Base-by-base conservation (phyloP, 1,140 invertebrate genomes). In the Dolichoris vasculosae region DNA sequence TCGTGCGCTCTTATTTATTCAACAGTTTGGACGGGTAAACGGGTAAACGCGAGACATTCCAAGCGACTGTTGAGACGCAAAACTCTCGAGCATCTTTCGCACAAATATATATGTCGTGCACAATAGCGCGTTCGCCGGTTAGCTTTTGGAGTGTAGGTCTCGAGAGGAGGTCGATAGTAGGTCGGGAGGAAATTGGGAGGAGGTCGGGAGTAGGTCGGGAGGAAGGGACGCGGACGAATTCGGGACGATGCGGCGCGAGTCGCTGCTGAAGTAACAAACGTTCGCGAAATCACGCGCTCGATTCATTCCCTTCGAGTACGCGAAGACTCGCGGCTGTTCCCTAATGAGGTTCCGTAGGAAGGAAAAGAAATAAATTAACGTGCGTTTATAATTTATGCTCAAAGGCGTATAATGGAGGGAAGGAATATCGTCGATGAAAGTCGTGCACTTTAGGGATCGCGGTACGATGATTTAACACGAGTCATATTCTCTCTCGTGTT, bases 341-440 rank as follows among this genome's bases (percentile, higher is more conserved):
- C 38, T 73, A 73, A 73, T 43, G 69, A 73, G 20, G 35, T 23
- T 20, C 67, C 67, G 30, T 30, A 20, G 9, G 2, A 38, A 30
- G 2, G 4, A 38, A 43, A 40, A 73, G 69, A 43, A 38, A 73
- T 73, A 43, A 76, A 76, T 76, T 76, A 26, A 51, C 26, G 30
- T 6, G 75, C 30, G 38, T 46, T 76, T 75, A 30, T 75, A 75
- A 76, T 76, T 76, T 51, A 76, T 76, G 20, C n/a, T 20, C 35
- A 76, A 76, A 32, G 46, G 32, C 0, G n/a, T 17, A n/a, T 43
- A 2, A 2, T 15, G 15, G 7, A 43, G 2, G 43, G 15, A 26
- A 35, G n/a, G 75, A 23, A 32, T 51, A 35, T 35, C n/a, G 7
- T 32, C 46, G 75, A 76, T 32, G 46, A 76, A 76, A 51, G 46